Evolutionary conservation across 1,140 invertebrate genomes (phyloP).

Genomic region (Odontomachus brunneus): DNA sequence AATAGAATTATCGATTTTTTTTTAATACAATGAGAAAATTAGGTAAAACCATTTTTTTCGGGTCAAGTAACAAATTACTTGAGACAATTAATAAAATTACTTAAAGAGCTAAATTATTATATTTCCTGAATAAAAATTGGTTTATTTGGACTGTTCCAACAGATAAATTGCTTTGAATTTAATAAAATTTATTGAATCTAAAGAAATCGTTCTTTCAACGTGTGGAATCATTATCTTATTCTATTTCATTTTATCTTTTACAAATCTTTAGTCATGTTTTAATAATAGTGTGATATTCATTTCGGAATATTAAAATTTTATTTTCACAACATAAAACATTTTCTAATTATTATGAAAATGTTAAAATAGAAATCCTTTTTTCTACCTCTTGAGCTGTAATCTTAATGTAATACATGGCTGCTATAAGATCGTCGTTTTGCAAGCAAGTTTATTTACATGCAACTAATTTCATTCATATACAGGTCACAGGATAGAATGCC

Average conservation of each 20-base stretch:
- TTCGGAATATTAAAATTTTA: not conserved
- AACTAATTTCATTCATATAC: conserved; percentile 20
- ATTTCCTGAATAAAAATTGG: too few species aligned
- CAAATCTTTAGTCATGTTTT: not conserved
- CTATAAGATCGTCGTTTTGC: not conserved
- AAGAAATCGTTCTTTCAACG: too few species aligned
- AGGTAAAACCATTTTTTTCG: too few species aligned
- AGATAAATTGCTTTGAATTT: too few species aligned
- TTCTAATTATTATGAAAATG: conserved; percentile 18
- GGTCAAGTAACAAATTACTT: too few species aligned
- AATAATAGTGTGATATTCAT: not conserved
- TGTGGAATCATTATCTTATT: too few species aligned
- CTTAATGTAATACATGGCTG: not conserved
- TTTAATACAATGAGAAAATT: too few species aligned
- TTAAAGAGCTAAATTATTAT: too few species aligned
- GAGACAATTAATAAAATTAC: too few species aligned
- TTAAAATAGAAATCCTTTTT: conserved; percentile 4
- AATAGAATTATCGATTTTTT: too few species aligned
- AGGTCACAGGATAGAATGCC: not conserved
- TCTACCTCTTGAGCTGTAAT: not conserved
- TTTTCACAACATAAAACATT: not conserved
- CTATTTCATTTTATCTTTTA: not conserved
- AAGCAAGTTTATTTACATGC: not conserved
- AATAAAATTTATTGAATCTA: too few species aligned
- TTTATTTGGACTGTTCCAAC: too few species aligned